Base-by-base conservation (phyloP, 2,797 vertebrate genomes). In the Spondyliosoma cantharus region DNA sequence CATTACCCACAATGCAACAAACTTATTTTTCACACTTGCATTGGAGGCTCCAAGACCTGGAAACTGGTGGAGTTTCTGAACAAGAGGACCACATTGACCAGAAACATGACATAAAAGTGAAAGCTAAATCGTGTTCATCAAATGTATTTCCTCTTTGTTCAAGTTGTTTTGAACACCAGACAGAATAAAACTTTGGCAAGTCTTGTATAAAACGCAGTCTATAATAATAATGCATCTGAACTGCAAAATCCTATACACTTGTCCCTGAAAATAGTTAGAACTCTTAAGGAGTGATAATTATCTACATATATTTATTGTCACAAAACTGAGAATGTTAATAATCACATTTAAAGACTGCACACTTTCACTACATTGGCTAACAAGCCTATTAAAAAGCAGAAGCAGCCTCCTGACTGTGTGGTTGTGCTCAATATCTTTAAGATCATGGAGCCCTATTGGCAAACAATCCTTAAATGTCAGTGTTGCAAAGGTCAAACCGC, bases 401-500 rank as follows among this genome's bases (percentile, higher is more conserved):
- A 32, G 57, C 71, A 66, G 20, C 19, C 14, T 45, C 15, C n/a
- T 19, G 49, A 4, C 49, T 37, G 11, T 49, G 37, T 12, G 42
- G 11, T 27, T 42, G 56, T 15, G 13, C 6, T 32, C 5, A 16
- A 37, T 42, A 5, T 19, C 2, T 7, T 7, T 19, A 22, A 15
- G 27, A 17, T 4, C 1, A 13, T 1, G 5, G 1, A 1, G 7
- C 2, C 11, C 3, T 29, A 32, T 46, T 66, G 20, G 22, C n/a
- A 19, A 46, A 71, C 15, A 12, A 54, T 9, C 17, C 13, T 11
- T 6, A 32, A 54, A 14, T 13, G 2, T n/a, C 4, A 9, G 64
- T 54, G 71, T 72, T 62, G 64, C 53, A 58, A 70, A 4, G 4
- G 16, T 24, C 13, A 71, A 74, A 80, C 25, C 65, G 9, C 58